A percentile compares a stretch with the other conserved stretches of the same genome.
These are phyloP conservation scores for Malthinus seriepunctatus DNA, from an alignment of 2,888 invertebrate species.

Conservation along the genomic window DNA sequence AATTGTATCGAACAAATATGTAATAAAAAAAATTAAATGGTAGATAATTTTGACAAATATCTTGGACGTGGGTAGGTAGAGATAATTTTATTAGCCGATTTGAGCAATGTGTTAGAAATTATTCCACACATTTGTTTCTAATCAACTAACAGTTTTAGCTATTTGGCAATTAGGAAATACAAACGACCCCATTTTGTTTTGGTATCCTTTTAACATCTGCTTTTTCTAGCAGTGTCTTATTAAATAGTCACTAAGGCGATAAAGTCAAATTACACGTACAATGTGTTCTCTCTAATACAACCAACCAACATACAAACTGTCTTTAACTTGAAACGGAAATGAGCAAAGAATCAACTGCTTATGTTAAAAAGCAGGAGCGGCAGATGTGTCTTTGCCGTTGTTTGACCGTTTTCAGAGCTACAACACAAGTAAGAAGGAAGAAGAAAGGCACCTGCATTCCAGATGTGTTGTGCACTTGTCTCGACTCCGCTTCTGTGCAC, in stretches of 20 bases:
- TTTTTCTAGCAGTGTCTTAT: constrained; percentile 21
- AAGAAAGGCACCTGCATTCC: constrained; percentile 29
- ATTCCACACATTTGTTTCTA: constrained; percentile 3
- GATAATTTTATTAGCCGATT: too few relatives aligned
- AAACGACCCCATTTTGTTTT: constrained; percentile 20
- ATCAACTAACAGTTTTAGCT: constrained; percentile 1
- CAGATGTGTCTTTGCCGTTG: constrained; percentile 29
- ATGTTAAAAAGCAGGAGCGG: constrained; percentile 21
- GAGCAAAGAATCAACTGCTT: constrained; percentile 24
- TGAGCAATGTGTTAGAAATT: neutral
- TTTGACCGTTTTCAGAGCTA: constrained; percentile 28
- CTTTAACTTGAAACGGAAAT: constrained; percentile 24
- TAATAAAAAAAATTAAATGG: too few relatives aligned
- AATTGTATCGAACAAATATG: too few relatives aligned
- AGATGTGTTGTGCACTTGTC: constrained; percentile 34
- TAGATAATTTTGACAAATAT: too few relatives aligned
- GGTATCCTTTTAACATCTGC: constrained; percentile 18
- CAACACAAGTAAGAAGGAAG: constrained; percentile 13
- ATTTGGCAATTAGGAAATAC: constrained; percentile 20
- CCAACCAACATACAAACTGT: too few relatives aligned
- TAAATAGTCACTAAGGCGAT: constrained; percentile 22
- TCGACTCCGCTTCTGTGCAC: constrained; percentile 21
- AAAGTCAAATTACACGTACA: constrained; percentile 27
- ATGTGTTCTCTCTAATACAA: constrained; percentile 23
- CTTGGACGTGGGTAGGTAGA: too few relatives aligned